Percentiles rank a stretch among this genome's conserved stretches.
These are phyloP conservation scores for Torymus texanus DNA, from an alignment of 2,888 invertebrate species.

Conservation along the genomic window DNA sequence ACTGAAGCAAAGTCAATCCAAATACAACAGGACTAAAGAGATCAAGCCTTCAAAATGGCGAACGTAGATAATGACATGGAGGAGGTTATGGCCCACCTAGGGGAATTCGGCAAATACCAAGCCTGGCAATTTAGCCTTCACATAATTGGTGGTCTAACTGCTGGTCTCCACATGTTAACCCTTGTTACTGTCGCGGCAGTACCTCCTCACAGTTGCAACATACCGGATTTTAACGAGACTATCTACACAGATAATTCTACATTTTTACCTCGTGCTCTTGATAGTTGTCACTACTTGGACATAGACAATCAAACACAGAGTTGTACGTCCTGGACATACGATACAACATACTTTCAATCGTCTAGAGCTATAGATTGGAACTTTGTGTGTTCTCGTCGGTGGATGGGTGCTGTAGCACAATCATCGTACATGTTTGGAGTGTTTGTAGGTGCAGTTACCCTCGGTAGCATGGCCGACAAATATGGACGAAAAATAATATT, in stretches of 20 bases:
- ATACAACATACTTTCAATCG: constrained; percentile 83
- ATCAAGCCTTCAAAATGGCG: constrained; percentile 57
- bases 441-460: constrained; percentile 85
- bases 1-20: too few relatives aligned
- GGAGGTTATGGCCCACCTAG: constrained; percentile 74
- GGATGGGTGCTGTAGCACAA: constrained; percentile 89
- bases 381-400: constrained; percentile 86
- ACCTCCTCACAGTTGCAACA: constrained; percentile 80
- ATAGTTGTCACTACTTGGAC: constrained; percentile 79
- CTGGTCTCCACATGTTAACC: constrained; percentile 89
- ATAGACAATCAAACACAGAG: constrained; percentile 68
- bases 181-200: constrained; percentile 88
- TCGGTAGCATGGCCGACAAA: constrained; percentile 88
- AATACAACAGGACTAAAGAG: too few relatives aligned
- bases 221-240: background rate
- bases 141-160: constrained; percentile 85
- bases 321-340: constrained; percentile 83
- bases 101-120: constrained; percentile 90
- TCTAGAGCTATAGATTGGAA: constrained; percentile 89
- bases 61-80: constrained; percentile 68
- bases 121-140: constrained; percentile 86
- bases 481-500: constrained; percentile 88
- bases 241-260: background rate
- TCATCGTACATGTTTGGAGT: constrained; percentile 89
- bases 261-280: constrained; percentile 64